Conservation (phyloP, 2,113 vertebrate species). For the Apistogramma diplotaenia region DNA sequence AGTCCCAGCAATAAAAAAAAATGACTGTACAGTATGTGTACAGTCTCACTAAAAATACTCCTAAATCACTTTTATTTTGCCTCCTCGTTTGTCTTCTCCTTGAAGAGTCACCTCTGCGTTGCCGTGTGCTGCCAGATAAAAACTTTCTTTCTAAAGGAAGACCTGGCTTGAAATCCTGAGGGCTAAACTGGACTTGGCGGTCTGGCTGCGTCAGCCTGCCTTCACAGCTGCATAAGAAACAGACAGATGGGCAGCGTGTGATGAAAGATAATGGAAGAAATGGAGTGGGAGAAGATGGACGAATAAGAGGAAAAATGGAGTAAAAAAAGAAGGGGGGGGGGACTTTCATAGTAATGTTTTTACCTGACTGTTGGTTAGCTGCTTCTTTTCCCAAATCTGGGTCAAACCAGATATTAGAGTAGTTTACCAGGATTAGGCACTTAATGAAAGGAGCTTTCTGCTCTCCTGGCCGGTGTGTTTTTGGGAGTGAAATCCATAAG, state of each 20-base stretch:
- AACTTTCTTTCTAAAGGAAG: constrained; percentile 4
- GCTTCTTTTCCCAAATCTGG: constrained; percentile 1
- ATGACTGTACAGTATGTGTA: not conserved
- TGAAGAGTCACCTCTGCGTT: constrained; percentile 21
- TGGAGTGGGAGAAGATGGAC: constrained; percentile 15
- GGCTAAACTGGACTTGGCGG: constrained; percentile 35
- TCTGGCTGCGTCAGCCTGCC: constrained; percentile 25
- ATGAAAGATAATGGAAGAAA: constrained; percentile 28
- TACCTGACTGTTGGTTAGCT: constrained; percentile 29
- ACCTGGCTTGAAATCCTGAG: not conserved
- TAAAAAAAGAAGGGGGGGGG: not conserved
- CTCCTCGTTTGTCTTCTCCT: constrained; percentile 1
- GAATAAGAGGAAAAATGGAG: constrained; percentile 14
- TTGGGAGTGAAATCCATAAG: constrained; percentile 8
- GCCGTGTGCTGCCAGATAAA: constrained; percentile 35
- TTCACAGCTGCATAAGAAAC: constrained; percentile 41
- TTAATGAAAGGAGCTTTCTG: constrained; percentile 16
- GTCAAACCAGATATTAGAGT: constrained; percentile 19
- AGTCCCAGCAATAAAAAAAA: constrained; percentile 27
- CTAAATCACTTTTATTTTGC: constrained; percentile 6
- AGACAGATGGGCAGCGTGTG: constrained; percentile 45
- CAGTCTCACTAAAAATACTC: constrained; percentile 1
- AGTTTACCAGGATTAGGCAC: not conserved
- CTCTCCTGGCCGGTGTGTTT: constrained; percentile 5
- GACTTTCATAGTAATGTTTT: constrained; percentile 30